Conservation (phyloP, 2,888 invertebrate genomes). For the Conomelus anceps region DNA sequence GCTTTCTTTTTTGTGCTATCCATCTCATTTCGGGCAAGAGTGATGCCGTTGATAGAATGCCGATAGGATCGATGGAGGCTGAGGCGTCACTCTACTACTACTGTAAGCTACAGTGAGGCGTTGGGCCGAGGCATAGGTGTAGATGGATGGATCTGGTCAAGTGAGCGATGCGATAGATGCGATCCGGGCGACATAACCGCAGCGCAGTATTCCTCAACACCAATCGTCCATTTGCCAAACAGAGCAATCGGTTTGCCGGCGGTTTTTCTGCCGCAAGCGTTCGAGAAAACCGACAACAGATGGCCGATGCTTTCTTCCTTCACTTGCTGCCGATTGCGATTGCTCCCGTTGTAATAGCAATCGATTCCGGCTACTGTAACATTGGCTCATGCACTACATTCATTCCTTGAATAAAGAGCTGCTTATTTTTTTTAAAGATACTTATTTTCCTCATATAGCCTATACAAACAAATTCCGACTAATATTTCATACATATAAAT, state of each 20-base stretch:
- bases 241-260: background rate
- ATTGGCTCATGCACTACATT: too few species aligned
- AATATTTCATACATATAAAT: too few species aligned
- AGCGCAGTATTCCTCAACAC: background rate
- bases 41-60: background rate
- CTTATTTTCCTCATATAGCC: too few species aligned
- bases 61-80: background rate
- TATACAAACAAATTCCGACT: too few species aligned
- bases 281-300: background rate
- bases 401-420: too few species aligned
- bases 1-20: too few species aligned
- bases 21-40: background rate
- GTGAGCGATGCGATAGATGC: background rate
- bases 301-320: background rate
- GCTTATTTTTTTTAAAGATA: too few species aligned
- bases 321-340: background rate
- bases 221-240: background rate
- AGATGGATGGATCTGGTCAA: background rate
- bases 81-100: background rate
- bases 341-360: background rate
- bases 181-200: too few species aligned
- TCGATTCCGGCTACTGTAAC: too few species aligned
- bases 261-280: background rate
- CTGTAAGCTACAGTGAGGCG: background rate
- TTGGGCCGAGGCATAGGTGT: too few species aligned